Conservation (phyloP, 2,797 vertebrate genomes). For the Centroberyx gerrardi region DNA sequence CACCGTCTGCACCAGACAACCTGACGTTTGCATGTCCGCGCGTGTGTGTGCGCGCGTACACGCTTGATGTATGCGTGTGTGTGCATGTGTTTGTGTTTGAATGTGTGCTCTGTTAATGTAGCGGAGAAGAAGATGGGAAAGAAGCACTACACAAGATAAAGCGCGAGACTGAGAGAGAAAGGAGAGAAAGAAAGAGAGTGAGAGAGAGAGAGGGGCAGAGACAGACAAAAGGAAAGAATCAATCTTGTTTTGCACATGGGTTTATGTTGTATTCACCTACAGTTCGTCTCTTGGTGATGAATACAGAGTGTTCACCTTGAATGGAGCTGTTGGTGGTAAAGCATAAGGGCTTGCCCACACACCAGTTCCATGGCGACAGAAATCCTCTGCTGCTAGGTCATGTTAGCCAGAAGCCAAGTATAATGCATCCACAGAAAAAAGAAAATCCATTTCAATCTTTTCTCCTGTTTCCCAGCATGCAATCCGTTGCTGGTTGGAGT, state of each 20-base stretch:
- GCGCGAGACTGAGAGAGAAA: background rate
- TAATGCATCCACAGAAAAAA: constrained; percentile 39
- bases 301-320: constrained; percentile 50
- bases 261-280: constrained; percentile 53
- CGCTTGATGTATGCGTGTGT: constrained; percentile 2
- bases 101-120: background rate
- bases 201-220: background rate
- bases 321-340: constrained; percentile 55
- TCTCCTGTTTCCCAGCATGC: constrained; percentile 34
- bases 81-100: background rate
- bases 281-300: constrained; percentile 60
- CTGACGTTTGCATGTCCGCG: constrained; percentile 31
- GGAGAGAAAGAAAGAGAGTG: constrained; percentile 9
- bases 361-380: constrained; percentile 64
- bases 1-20: constrained; percentile 26
- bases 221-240: constrained; percentile 19
- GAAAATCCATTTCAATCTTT: constrained; percentile 35
- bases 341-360: constrained; percentile 30
- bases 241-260: constrained; percentile 33
- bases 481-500: constrained; percentile 34
- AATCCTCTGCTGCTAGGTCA: constrained; percentile 53
- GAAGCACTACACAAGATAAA: background rate
- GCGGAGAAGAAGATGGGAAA: background rate
- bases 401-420: constrained; percentile 51
- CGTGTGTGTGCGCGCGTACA: constrained; percentile 1